A percentile compares a stretch with the other conserved stretches of the same genome.
Conservation (phyloP, 2,888 invertebrate species). For the Ernsta delagoae region DNA sequence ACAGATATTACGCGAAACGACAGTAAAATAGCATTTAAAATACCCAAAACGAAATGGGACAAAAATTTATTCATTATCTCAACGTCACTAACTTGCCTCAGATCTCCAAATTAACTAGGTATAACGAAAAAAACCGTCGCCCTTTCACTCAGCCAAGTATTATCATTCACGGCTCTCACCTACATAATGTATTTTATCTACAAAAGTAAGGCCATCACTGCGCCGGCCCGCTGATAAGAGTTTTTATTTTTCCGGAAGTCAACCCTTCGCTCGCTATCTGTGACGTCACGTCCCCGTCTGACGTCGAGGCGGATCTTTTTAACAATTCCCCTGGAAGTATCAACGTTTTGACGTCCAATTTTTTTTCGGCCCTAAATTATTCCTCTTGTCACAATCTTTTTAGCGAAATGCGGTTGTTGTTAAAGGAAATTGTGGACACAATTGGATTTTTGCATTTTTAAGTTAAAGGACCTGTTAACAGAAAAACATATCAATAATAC, state of each 20-base stretch:
- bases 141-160: slow-evolving; percentile 14
- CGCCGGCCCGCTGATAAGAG: slow-evolving; percentile 62
- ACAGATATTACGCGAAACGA: too few species aligned
- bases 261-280: slow-evolving; percentile 80
- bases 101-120: not conserved
- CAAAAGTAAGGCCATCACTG: slow-evolving; percentile 20
- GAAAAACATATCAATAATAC: too few species aligned
- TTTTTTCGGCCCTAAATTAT: slow-evolving; percentile 11
- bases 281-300: slow-evolving; percentile 72
- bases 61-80: not conserved
- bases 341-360: slow-evolving; percentile 26
- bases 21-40: too few species aligned
- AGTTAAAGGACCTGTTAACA: too few species aligned
- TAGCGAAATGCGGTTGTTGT: slow-evolving; percentile 1
- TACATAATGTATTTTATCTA: slow-evolving; percentile 32
- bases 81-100: not conserved
- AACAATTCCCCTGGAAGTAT: slow-evolving; percentile 34
- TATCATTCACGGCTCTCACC: slow-evolving; percentile 28
- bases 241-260: slow-evolving; percentile 68
- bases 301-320: slow-evolving; percentile 37
- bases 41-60: not conserved
- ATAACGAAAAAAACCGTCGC: not conserved
- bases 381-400: slow-evolving; percentile 21
- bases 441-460: not conserved
- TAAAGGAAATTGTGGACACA: not conserved